phyloP scores from a whole-genome alignment of 2,797 vertebrate species.

The Amazonetta brasiliensis region DNA sequence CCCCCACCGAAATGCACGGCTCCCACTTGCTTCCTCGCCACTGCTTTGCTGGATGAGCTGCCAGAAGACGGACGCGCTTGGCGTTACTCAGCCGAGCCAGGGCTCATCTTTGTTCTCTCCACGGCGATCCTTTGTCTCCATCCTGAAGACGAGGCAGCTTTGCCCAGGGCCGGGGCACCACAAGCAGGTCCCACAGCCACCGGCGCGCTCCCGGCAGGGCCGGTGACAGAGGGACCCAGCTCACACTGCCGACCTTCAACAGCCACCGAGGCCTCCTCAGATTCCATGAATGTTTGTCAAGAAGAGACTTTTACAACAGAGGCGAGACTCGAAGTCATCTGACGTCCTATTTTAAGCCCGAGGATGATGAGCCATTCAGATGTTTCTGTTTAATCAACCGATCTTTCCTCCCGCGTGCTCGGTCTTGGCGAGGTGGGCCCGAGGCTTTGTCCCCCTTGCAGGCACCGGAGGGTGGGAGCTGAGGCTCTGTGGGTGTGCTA shows the following conservation, averaged over 20 bases:
- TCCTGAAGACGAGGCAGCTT: background rate
- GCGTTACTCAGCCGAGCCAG: background rate
- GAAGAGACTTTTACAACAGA: background rate
- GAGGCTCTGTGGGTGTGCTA: background rate
- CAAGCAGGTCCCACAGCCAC: background rate
- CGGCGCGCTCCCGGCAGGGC: background rate
- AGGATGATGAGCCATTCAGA: background rate
- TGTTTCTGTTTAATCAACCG: background rate
- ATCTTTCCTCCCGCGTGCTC: background rate
- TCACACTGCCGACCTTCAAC: accelerated
- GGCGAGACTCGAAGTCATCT: background rate
- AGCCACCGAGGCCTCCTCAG: background rate
- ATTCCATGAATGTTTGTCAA: accelerated
- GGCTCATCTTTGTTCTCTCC: background rate
- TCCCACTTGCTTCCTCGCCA: background rate
- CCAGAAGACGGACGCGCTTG: background rate
- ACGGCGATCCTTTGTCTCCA: accelerated
- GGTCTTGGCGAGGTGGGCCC: accelerated
- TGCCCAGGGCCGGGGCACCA: accelerated
- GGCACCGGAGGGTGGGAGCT: accelerated
- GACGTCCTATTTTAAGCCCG: background rate
- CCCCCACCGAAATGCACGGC: accelerated
- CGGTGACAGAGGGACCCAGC: accelerated
- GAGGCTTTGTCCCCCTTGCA: background rate
- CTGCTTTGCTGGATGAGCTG: accelerated